Conservation (phyloP, 2,797 vertebrate genomes). For the Lindbergichthys nudifrons region DNA sequence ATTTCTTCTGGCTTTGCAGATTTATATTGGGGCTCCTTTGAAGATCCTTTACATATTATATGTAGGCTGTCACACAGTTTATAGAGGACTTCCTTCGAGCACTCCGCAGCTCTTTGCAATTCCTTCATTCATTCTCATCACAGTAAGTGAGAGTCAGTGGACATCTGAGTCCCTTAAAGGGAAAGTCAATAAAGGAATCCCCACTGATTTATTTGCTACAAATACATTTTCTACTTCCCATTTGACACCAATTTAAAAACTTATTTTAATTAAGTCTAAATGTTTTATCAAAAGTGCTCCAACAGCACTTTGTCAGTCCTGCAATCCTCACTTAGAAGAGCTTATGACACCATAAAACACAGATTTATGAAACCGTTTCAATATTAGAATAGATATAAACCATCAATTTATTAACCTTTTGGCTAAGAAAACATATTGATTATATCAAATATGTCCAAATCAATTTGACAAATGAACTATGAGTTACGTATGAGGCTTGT, state of each 20-base stretch:
- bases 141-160: slow-evolving; percentile 67
- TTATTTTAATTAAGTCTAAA: slow-evolving; percentile 60
- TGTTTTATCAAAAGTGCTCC: slow-evolving; percentile 22
- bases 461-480: slow-evolving; percentile 27
- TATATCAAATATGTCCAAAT: slow-evolving; percentile 11
- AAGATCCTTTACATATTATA: not conserved
- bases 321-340: slow-evolving; percentile 23
- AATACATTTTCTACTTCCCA: slow-evolving; percentile 56
- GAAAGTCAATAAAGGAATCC: slow-evolving; percentile 61
- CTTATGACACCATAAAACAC: slow-evolving; percentile 44
- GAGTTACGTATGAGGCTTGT: slow-evolving; percentile 2
- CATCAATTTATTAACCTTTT: slow-evolving; percentile 28
- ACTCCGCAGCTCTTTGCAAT: slow-evolving; percentile 40
- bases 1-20: not conserved
- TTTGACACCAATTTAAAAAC: slow-evolving; percentile 63
- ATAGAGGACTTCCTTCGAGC: slow-evolving; percentile 30
- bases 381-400: slow-evolving; percentile 32
- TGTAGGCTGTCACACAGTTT: slow-evolving; percentile 14
- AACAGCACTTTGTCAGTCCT: slow-evolving; percentile 26
- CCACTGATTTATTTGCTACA: slow-evolving; percentile 66
- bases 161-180: slow-evolving; percentile 54
- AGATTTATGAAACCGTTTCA: slow-evolving; percentile 44
- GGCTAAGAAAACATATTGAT: slow-evolving; percentile 30
- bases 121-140: slow-evolving; percentile 68
- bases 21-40: not conserved